A percentile compares a stretch with the other conserved stretches of the same genome.
Evolutionary conservation across 2,888 invertebrate species (phyloP).

Genomic region (Nymphalis urticae): DNA sequence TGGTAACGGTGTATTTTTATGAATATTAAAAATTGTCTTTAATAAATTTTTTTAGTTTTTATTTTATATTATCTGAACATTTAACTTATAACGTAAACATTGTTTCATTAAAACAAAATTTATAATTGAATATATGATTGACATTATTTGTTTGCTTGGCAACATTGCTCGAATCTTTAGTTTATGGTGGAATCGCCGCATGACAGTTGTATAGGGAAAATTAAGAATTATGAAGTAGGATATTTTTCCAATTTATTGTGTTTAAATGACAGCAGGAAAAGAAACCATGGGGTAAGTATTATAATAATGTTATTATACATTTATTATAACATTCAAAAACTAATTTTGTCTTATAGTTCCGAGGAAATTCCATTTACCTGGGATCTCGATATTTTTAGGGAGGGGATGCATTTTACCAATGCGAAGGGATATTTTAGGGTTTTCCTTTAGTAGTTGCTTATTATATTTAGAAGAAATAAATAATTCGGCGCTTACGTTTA

Average conservation of each 20-base stretch:
- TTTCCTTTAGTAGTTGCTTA: slow-evolving; percentile 40
- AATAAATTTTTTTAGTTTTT: too few species aligned
- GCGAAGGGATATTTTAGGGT: slow-evolving; percentile 74
- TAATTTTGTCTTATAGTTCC: neutral
- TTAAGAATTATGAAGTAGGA: slow-evolving; percentile 51
- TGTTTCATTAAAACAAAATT: neutral
- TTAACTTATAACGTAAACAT: neutral
- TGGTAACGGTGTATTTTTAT: neutral
- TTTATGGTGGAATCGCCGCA: slow-evolving; percentile 45
- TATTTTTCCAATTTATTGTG: slow-evolving; percentile 66
- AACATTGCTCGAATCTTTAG: slow-evolving; percentile 37
- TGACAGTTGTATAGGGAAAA: slow-evolving; percentile 48
- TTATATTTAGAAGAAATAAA: slow-evolving; percentile 5
- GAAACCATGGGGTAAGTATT: slow-evolving; percentile 89
- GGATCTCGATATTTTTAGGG: slow-evolving; percentile 75
- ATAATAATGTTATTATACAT: slow-evolving; percentile 18
- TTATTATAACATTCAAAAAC: neutral
- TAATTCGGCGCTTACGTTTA: slow-evolving; percentile 2
- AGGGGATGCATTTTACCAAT: slow-evolving; percentile 79
- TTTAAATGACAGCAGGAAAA: slow-evolving; percentile 90
- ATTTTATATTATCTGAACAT: neutral
- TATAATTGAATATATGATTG: neutral
- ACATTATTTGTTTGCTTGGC: slow-evolving; percentile 21
- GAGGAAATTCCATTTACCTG: slow-evolving; percentile 55
- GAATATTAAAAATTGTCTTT: neutral